Evolutionary conservation across 2,888 invertebrate species (phyloP), one percentile per base, ranked within the genome.

Genomic region (Acanthosoma haemorrhoidale): DNA sequence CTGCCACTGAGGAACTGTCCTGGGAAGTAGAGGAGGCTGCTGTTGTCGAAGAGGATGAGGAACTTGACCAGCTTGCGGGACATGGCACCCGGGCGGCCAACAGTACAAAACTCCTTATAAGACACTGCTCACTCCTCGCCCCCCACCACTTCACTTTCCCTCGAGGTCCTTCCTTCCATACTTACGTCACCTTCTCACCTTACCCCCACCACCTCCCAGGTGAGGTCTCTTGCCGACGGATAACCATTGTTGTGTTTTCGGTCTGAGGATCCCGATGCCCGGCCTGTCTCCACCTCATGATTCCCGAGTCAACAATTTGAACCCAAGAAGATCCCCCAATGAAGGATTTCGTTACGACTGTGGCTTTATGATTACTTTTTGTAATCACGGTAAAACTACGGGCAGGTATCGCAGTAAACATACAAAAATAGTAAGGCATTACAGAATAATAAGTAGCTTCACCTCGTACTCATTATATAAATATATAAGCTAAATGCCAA

Each of bases 1-100:
- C 94, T 86, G 41, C 95, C 95, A 68, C 93, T 93, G 75, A 95
- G 83, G 81, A 95, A 95, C 81, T 94, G 94, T 5, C 95, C 95
- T 72, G 95, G 95, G 79, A 95, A 95, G 81, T 95, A 96, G 71
- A 96, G 81, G 74, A 96, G 82, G 77, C 93, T 94, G 59, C 94
- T 92, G 80, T 95, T 95, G 82, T 96, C 95, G 82, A 96, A 94
- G 74, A 95, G 86, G 77, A 96, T 94, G 73, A 95, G 84, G 82
- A 96, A 96, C 82, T 95, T 95, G 75, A 93, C 85, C 76, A 96
- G 83, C 82, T 95, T 95, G 77, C 92, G 85, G 76, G 92, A 90
- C 92, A 92, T 92, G 16, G 34, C 39, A 34, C 63, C 18, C 32
- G 18, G n/a, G 21, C 4, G n/a, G 18, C 34, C 4, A 25, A 29